Evolutionary conservation across 2,797 vertebrate genomes (phyloP).

Genomic region (Aplochiton taeniatus): DNA sequence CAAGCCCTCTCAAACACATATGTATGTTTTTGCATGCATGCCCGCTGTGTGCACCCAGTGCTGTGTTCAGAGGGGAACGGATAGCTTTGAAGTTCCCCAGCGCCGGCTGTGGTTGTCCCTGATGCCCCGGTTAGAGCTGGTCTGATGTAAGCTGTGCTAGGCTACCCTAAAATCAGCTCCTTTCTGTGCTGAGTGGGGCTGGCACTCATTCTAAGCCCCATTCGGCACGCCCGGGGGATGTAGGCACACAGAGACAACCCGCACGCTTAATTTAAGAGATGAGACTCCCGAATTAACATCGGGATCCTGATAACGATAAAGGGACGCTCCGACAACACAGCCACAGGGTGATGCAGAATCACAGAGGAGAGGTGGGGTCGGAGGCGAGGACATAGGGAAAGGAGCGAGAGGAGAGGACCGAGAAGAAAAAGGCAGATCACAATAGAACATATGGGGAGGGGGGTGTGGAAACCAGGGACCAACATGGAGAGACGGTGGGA

Average conservation of each 20-base stretch:
- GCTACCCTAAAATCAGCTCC: constrained; percentile 42
- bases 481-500: constrained; percentile 4
- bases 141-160: constrained; percentile 71
- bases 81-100: constrained; percentile 77
- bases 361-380: constrained; percentile 12
- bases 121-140: constrained; percentile 73
- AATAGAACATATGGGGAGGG: background rate
- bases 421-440: background rate
- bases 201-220: constrained; percentile 35
- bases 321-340: constrained; percentile 37
- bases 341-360: constrained; percentile 46
- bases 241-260: constrained; percentile 67
- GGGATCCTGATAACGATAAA: constrained; percentile 58
- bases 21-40: constrained; percentile 23
- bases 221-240: constrained; percentile 64
- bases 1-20: too few species aligned
- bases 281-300: constrained; percentile 62
- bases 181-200: constrained; percentile 50
- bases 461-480: background rate
- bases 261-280: constrained; percentile 70
- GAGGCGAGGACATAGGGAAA: constrained; percentile 14
- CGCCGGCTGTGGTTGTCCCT: constrained; percentile 64
- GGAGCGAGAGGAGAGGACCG: background rate
- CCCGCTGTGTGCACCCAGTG: constrained; percentile 71
- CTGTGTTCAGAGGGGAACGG: constrained; percentile 69